Conservation (phyloP, 2,888 invertebrate genomes). For the Masnerella sp. region DNA sequence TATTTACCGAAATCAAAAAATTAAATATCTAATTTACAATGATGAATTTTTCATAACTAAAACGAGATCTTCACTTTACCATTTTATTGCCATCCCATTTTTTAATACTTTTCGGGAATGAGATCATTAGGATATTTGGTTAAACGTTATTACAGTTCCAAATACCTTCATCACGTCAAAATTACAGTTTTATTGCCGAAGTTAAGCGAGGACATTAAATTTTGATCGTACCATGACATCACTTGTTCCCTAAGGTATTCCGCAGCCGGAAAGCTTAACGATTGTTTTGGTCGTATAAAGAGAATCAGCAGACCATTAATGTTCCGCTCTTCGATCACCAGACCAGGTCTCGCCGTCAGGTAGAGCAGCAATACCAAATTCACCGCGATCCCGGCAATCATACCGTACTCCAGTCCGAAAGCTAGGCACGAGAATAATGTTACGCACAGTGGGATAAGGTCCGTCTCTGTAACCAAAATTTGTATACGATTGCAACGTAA, state of each 20-base stretch:
- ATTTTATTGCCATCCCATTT: too few species aligned
- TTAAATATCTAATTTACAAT: too few species aligned
- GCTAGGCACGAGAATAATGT: conserved; percentile 84
- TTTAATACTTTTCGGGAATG: background rate
- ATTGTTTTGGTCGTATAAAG: conserved; percentile 71
- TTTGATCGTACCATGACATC: conserved; percentile 69
- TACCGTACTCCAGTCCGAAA: conserved; percentile 85
- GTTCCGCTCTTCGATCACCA: conserved; percentile 80
- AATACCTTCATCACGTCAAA: conserved; percentile 3
- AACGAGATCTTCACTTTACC: too few species aligned
- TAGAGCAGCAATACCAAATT: conserved; percentile 83
- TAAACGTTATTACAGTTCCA: too few species aligned
- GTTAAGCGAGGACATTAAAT: conserved; percentile 21
- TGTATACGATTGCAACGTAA: background rate
- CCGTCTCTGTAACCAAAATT: conserved; percentile 81
- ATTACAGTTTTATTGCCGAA: conserved; percentile 12
- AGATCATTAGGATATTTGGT: too few species aligned
- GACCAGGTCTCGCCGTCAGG: conserved; percentile 82
- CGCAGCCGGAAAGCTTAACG: conserved; percentile 80
- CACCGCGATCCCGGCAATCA: conserved; percentile 83
- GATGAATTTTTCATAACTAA: too few species aligned
- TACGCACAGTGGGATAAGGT: conserved; percentile 83
- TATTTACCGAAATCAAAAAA: too few species aligned
- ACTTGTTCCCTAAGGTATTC: conserved; percentile 79
- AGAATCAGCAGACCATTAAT: conserved; percentile 77